Conservation (phyloP, 2,113 vertebrate genomes). For the Callocephalon fimbriatum region DNA sequence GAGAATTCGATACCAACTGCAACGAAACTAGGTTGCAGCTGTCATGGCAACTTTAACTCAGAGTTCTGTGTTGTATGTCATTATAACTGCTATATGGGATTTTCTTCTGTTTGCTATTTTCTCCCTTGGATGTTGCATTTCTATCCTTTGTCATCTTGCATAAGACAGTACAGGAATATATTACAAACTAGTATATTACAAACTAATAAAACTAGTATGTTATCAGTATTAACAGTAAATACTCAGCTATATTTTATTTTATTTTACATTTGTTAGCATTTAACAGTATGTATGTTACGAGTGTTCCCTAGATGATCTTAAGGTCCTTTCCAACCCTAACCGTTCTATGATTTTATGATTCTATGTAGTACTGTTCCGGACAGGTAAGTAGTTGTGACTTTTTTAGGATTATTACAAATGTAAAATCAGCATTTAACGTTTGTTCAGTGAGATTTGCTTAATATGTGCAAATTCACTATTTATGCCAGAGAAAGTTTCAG, state of each 20-base stretch:
- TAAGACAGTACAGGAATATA: background rate
- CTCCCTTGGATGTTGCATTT: background rate
- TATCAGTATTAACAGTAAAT: background rate
- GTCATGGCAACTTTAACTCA: background rate
- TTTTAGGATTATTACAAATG: background rate
- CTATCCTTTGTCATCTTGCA: background rate
- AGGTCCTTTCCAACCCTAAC: background rate
- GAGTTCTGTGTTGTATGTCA: background rate
- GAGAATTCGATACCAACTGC: background rate
- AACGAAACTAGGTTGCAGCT: conserved; percentile 5
- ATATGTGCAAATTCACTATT: background rate
- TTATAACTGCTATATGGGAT: background rate
- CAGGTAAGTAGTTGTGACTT: background rate
- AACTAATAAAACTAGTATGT: background rate
- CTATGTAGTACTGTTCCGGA: background rate
- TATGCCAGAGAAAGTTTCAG: background rate
- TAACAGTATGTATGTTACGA: background rate
- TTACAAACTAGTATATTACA: background rate
- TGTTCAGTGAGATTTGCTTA: background rate
- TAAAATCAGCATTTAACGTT: background rate
- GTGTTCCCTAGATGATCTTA: background rate
- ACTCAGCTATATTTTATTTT: background rate
- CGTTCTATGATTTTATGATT: background rate
- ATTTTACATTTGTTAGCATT: background rate
- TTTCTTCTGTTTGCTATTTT: background rate